Conservation (phyloP, 2,888 invertebrate species). For the Gymnocheta viridis region DNA sequence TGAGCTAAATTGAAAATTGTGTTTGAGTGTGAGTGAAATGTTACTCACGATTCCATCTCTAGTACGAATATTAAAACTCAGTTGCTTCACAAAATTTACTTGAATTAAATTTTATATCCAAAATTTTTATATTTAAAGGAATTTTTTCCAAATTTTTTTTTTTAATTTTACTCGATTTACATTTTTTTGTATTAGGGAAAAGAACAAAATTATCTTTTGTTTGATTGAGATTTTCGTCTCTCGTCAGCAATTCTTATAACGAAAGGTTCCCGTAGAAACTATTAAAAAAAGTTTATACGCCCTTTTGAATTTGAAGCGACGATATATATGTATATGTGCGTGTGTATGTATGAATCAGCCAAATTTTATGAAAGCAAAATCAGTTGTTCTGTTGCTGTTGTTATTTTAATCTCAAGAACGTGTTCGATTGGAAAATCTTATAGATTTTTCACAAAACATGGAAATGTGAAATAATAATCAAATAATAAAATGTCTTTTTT, state of each 20-base stretch:
- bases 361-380: background rate
- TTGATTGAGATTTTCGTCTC: background rate
- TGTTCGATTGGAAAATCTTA: background rate
- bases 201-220: background rate
- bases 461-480: background rate
- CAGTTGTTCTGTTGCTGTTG: background rate
- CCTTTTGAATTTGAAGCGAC: background rate
- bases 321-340: background rate
- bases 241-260: too few species aligned
- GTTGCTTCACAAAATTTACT: too few species aligned
- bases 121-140: too few species aligned
- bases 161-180: too few species aligned
- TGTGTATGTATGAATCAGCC: too few species aligned
- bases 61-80: too few species aligned
- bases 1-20: too few species aligned
- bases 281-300: background rate
- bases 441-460: background rate
- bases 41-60: too few species aligned
- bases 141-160: too few species aligned
- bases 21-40: too few species aligned
- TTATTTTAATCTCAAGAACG: background rate
- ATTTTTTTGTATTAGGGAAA: too few species aligned
- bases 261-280: background rate
- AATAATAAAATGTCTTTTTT: constrained; percentile 1
- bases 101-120: too few species aligned